These are phyloP conservation scores for Saccopteryx bilineata DNA, from an alignment of 2,113 vertebrate species.

Conservation along the genomic window DNA sequence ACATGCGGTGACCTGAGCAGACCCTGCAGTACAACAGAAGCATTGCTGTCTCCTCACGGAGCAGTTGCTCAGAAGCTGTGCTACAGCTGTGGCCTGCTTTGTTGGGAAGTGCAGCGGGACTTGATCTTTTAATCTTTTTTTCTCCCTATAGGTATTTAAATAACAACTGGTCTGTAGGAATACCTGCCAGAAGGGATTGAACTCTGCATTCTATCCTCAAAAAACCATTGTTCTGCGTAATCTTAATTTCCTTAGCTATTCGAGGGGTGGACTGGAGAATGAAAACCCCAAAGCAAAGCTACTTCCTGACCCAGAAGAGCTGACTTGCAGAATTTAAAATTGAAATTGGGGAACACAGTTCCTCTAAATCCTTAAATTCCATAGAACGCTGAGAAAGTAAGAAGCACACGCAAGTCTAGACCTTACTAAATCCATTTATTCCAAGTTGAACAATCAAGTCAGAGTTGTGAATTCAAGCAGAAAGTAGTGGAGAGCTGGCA, in stretches of 20 bases:
- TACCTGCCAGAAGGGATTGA: slow-evolving; percentile 80
- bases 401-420: background rate
- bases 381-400: slow-evolving; percentile 25
- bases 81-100: slow-evolving; percentile 94
- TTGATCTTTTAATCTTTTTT: slow-evolving; percentile 90
- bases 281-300: background rate
- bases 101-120: slow-evolving; percentile 90
- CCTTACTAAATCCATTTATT: background rate
- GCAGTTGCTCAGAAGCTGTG: slow-evolving; percentile 93
- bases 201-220: background rate
- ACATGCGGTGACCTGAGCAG: slow-evolving; percentile 88
- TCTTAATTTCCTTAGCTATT: background rate
- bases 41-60: slow-evolving; percentile 90
- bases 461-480: background rate
- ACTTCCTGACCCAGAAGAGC: slow-evolving; percentile 51
- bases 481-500: background rate
- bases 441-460: background rate
- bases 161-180: slow-evolving; percentile 86
- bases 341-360: slow-evolving; percentile 34
- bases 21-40: slow-evolving; percentile 91
- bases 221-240: slow-evolving; percentile 40
- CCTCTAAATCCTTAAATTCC: slow-evolving; percentile 26
- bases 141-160: slow-evolving; percentile 86
- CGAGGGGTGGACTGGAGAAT: accelerated
- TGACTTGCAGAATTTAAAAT: slow-evolving; percentile 22